These are phyloP conservation scores for Lycia hirtaria DNA, from an alignment of 2,888 invertebrate genomes.

Conservation along the genomic window DNA sequence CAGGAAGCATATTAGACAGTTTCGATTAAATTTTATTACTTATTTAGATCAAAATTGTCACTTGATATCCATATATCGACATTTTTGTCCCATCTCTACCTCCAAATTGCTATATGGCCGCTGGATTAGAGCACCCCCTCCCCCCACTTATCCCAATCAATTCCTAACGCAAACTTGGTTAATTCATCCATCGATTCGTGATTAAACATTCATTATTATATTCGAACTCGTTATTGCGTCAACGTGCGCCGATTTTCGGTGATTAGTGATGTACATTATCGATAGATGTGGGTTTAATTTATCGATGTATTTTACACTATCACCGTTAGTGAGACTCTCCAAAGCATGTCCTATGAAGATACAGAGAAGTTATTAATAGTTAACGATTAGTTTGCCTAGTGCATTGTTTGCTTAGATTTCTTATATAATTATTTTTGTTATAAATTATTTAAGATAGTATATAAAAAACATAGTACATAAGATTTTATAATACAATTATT, in stretches of 20 bases:
- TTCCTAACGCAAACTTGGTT: conserved; percentile 70
- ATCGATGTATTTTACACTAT: background rate
- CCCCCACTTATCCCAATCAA: conserved; percentile 68
- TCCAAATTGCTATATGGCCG: conserved; percentile 67
- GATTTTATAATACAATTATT: too few relatives aligned
- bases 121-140: conserved; percentile 53
- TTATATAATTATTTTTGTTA: too few relatives aligned
- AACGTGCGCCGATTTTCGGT: conserved; percentile 33
- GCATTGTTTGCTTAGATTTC: too few relatives aligned
- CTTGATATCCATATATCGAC: conserved; percentile 30
- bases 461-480: too few relatives aligned
- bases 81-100: conserved; percentile 38
- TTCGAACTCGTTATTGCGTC: conserved; percentile 51
- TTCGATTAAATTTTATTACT: too few relatives aligned
- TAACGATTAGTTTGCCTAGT: too few relatives aligned
- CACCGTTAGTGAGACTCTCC: too few relatives aligned
- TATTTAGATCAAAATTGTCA: too few relatives aligned
- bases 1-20: too few relatives aligned
- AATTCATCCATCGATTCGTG: conserved; percentile 70
- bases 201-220: conserved; percentile 73
- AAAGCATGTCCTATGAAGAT: too few relatives aligned
- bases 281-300: background rate
- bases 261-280: conserved; percentile 16
- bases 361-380: too few relatives aligned
- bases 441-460: too few relatives aligned